Evolutionary conservation across 1,140 invertebrate species (phyloP).

Genomic region (Drosophila pseudoananassae): DNA sequence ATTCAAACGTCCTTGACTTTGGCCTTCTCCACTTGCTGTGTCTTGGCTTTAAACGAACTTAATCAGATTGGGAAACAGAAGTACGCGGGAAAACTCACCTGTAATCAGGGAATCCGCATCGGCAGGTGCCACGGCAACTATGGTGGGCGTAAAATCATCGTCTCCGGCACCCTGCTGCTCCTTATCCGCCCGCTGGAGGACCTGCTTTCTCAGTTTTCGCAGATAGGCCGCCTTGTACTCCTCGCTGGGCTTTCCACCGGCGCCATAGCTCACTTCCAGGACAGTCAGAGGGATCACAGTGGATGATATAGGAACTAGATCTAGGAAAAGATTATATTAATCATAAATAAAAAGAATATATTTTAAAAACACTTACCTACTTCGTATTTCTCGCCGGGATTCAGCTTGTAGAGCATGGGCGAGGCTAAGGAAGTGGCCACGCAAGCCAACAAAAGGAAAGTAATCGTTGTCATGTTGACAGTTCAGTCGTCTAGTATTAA

Average conservation of each 20-base stretch:
- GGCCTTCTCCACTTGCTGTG: conserved; percentile 54
- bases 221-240: conserved; percentile 80
- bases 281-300: conserved; percentile 87
- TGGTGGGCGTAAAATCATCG: conserved; percentile 9
- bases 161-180: background rate
- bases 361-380: conserved; percentile 49
- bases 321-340: conserved; percentile 72
- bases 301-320: conserved; percentile 87
- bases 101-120: conserved; percentile 63
- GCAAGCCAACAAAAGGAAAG: conserved; percentile 20
- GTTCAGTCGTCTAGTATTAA: conserved; percentile 13
- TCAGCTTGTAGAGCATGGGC: conserved; percentile 81
- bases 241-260: conserved; percentile 76
- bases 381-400: conserved; percentile 79
- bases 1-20: conserved; percentile 62
- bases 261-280: conserved; percentile 85
- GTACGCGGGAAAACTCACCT: conserved; percentile 23
- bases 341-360: background rate
- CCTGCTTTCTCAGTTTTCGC: conserved; percentile 78
- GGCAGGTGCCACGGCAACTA: conserved; percentile 26
- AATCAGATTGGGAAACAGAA: background rate
- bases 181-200: conserved; percentile 51
- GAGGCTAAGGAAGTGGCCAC: conserved; percentile 27
- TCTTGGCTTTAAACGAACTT: conserved; percentile 52
- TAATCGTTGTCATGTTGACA: conserved; percentile 17